phyloP scores from a whole-genome alignment of 2,797 vertebrate genomes.

The Epinephelus malabaricus region DNA sequence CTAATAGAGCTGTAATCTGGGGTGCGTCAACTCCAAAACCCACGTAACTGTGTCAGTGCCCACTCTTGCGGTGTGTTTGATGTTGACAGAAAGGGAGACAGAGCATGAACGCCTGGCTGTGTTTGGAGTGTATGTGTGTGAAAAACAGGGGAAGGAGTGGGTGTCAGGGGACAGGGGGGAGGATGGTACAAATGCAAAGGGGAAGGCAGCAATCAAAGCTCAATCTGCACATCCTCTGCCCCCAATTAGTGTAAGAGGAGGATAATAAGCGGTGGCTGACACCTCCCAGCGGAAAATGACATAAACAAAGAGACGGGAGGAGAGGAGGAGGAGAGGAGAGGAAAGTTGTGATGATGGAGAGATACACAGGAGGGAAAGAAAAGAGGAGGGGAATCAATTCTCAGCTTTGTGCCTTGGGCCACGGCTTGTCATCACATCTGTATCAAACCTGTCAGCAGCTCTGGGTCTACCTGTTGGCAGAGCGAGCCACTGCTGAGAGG shows the following conservation, averaged over 20 bases:
- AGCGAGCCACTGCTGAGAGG: slow-evolving; percentile 25
- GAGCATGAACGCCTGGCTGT: slow-evolving; percentile 48
- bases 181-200: slow-evolving; percentile 47
- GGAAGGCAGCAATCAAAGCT: slow-evolving; percentile 68
- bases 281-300: slow-evolving; percentile 49
- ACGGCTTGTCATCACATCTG: slow-evolving; percentile 59
- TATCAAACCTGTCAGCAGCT: slow-evolving; percentile 65
- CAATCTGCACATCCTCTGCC: slow-evolving; percentile 71
- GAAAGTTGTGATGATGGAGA: slow-evolving; percentile 6
- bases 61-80: slow-evolving; percentile 48
- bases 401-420: slow-evolving; percentile 50
- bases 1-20: slow-evolving; percentile 63
- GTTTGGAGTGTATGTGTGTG: slow-evolving; percentile 30
- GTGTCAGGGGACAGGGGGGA: slow-evolving; percentile 47
- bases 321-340: slow-evolving; percentile 1
- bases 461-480: slow-evolving; percentile 51
- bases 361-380: background rate
- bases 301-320: slow-evolving; percentile 41
- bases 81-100: slow-evolving; percentile 50
- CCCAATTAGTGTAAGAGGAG: slow-evolving; percentile 74
- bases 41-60: slow-evolving; percentile 47
- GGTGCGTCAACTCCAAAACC: slow-evolving; percentile 20
- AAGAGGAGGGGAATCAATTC: slow-evolving; percentile 40
- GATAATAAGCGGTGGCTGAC: slow-evolving; percentile 61
- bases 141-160: slow-evolving; percentile 19